Base-by-base conservation (phyloP, 2,888 invertebrate species). In the Eumerus sabulonum region DNA sequence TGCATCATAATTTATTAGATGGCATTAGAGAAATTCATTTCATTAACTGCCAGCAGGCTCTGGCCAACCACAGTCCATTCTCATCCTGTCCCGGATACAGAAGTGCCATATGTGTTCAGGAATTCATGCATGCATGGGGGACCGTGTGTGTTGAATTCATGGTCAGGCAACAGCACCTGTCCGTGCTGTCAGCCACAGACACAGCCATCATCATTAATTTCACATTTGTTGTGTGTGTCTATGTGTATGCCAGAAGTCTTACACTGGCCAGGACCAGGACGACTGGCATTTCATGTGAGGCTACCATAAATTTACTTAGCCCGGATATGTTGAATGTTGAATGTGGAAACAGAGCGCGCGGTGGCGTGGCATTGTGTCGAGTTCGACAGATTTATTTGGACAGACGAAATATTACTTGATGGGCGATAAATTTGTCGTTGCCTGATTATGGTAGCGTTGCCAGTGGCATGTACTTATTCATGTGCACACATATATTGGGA, bases 361-460 rank as follows among this genome's bases (percentile, higher is more conserved):
- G 13, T 38, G 14, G 36, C 51, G 17, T 62, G 62, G 62, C 56
- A 56, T 56, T 68, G 62, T 68, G 60, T 50, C 53, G 19, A 54
- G 68, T 76, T 76, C 66, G 72, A 72, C 72, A 76, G 76, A 76
- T 72, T 72, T 76, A 72, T 66, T 76, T 76, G 50, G 54, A 54
- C 36, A 14, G 45, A 72, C 64, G 66, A 76, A 66, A 66, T 76
- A 72, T 76, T 66, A 57, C 72, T 72, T 72, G 76, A 76, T 60
- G 72, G 60, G 56, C 72, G 66, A 76, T 76, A 76, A 76, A 76
- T 76, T 76, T 76, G 71, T 76, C 76, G 72, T 66, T 66, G 54
- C 60, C 72, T 76, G 72, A 72, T 72, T 66, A 76, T 56, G 50
- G 53, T 66, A 54, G 48, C 68, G 53, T 17, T 16, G 48, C 48